Percentiles rank a stretch among this genome's conserved stretches.
Conservation (phyloP, 2,113 vertebrate genomes). For the Microtus pennsylvanicus region DNA sequence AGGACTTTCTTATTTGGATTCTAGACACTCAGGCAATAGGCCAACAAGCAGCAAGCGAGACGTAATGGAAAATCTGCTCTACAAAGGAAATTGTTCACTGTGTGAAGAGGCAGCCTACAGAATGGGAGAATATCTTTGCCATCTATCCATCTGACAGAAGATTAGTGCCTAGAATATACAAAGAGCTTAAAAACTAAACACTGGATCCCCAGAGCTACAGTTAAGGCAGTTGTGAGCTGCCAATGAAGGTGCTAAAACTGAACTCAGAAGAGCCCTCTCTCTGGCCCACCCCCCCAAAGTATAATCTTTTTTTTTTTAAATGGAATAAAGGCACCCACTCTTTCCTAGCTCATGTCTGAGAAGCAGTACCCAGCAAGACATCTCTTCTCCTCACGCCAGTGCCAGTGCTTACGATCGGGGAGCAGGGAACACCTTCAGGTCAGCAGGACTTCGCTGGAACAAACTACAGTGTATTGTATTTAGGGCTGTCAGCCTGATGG, state of each 20-base stretch:
- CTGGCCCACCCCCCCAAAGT: background rate
- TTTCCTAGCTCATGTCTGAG: background rate
- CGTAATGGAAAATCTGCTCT: background rate
- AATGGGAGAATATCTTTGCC: background rate
- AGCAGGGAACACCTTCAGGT: constrained; percentile 13
- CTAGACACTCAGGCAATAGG: background rate
- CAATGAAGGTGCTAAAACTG: background rate
- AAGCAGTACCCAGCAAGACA: background rate
- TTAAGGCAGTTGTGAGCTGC: background rate
- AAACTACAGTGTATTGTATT: background rate
- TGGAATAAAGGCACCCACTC: background rate
- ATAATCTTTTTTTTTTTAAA: background rate
- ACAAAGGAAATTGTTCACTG: background rate
- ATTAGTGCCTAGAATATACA: background rate
- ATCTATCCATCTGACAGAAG: background rate
- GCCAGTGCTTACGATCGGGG: constrained; percentile 54
- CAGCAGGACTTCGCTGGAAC: constrained; percentile 38
- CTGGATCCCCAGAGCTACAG: background rate
- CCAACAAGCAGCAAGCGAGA: background rate
- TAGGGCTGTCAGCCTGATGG: constrained; percentile 3
- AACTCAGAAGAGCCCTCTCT: background rate
- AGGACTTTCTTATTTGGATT: background rate
- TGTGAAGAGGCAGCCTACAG: background rate
- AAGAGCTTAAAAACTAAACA: background rate
- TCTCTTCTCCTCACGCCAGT: background rate